Evolutionary conservation across 2,113 vertebrate species (phyloP), one percentile per base, ranked within the genome.

Genomic region (Maccullochella peelii): DNA sequence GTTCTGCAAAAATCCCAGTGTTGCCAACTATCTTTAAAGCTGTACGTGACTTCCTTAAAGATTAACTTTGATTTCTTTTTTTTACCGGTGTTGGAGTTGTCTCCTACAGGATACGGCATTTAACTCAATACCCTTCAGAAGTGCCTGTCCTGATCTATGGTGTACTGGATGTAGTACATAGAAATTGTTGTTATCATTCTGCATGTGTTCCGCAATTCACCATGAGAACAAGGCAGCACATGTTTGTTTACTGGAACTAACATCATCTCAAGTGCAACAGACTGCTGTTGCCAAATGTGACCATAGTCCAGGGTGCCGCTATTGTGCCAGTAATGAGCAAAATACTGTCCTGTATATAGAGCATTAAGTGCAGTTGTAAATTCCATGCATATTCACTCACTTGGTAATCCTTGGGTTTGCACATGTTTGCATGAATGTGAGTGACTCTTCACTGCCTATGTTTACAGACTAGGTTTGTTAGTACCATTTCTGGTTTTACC

Each of bases 261-360:
- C 30, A 42, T 36, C 3, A 69, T 50, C n/a, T 2, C 0, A 38
- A 20, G 30, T 30, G 27, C 7, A 36, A 20, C 12, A 33, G 6
- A 68, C 36, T 73, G 57, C 33, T 74, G 57, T 69, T 73, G 0
- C 38, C n/a, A 69, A 47, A 74, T 74, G 16, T 70, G 65, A 18
- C 49, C 69, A 58, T 16, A 73, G 38, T 3, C 20, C 47, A 59
- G 1, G 36, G 54, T 36, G 71, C 8, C 8, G 27, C 55, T 76
- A 6, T 54, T 52, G 20, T 59, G 12, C 25, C 15, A 68, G 5
- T 27, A 36, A 12, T 61, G 11, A 52, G n/a, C 18, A 62, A 25
- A 9, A 5, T n/a, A 1, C 25, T 47, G 52, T 44, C 0, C 6
- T 55, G 2, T 65, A 8, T n/a, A 23, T 12, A 5, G 21, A n/a